Base-by-base conservation (phyloP, 2,113 vertebrate genomes). In the Orthochromis malagaraziensis region DNA sequence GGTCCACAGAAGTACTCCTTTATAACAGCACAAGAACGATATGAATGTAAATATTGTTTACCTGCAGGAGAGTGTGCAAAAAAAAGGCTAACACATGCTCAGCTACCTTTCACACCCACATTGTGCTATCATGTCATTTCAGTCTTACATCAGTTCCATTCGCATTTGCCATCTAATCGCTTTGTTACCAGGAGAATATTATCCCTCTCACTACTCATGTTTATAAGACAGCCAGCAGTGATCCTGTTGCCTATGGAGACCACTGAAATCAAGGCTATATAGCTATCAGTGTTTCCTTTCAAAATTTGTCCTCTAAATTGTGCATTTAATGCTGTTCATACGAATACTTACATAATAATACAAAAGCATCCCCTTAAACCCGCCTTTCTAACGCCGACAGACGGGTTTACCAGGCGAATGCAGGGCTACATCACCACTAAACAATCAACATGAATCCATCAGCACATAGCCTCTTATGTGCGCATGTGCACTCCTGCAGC, bases 171-270 rank as follows among this genome's bases (percentile, higher is more conserved):
- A 54, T 88, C 80, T 91, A 89, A 89, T 94, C 85, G 84, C 91
- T 92, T 92, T 94, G 90, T 95, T 94, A 96, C 82, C 38, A 90
- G 68, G 83, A 93, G 86, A 65, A 87, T 90, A 91, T 90, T 87
- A 88, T 90, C 68, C 51, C 33, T 87, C 82, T 85, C 77, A 75
- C 85, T 80, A 55, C 88, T 89, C 77, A 51, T 94, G 83, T 91
- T 93, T 94, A 89, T 91, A 91, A 90, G 85, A 85, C 73, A 93
- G 81, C 84, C 88, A 84, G 83, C 84, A 82, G 84, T 83, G 83
- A 89, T 94, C 79, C 89, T 93, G 93, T 95, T 95, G 89, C 92
- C 93, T 86, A 88, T 91, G 88, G 90, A 95, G 87, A 96, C 92
- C 79, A 47, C 60, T 91, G 86, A 93, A 91, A 93, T 89, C 82